phyloP scores from a whole-genome alignment of 1,140 invertebrate genomes.

The Laupala kohalensis region DNA sequence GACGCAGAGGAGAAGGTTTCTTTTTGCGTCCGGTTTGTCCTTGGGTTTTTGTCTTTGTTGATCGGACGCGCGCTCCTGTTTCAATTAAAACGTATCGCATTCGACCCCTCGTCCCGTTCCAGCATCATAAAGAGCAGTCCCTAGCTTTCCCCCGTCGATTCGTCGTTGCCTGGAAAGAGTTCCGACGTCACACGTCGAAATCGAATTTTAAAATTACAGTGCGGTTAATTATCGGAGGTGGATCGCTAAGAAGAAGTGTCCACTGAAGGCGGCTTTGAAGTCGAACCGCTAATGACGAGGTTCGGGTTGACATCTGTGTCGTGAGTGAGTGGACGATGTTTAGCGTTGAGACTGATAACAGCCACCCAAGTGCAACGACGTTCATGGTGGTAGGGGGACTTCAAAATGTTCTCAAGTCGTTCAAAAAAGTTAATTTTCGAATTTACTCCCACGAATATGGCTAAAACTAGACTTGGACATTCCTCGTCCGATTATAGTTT shows the following conservation, averaged over 20 bases:
- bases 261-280: background rate
- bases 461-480: too few species aligned
- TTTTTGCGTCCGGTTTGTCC: background rate
- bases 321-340: background rate
- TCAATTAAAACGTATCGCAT: background rate
- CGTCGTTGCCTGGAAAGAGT: background rate
- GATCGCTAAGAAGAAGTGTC: background rate
- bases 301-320: background rate
- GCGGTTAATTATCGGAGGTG: background rate
- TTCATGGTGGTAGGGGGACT: too few species aligned
- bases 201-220: background rate
- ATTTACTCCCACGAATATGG: too few species aligned
- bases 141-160: background rate
- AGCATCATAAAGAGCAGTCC: background rate
- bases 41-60: too few species aligned
- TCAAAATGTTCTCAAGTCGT: too few species aligned
- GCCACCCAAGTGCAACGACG: too few species aligned
- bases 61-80: background rate
- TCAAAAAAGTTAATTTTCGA: too few species aligned
- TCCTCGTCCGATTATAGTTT: too few species aligned
- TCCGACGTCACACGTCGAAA: background rate
- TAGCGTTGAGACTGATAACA: too few species aligned
- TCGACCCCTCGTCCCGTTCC: background rate
- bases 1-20: background rate
- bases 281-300: background rate